Evolutionary conservation across 2,113 vertebrate genomes (phyloP).

Genomic region (Ctenomys sociabilis): DNA sequence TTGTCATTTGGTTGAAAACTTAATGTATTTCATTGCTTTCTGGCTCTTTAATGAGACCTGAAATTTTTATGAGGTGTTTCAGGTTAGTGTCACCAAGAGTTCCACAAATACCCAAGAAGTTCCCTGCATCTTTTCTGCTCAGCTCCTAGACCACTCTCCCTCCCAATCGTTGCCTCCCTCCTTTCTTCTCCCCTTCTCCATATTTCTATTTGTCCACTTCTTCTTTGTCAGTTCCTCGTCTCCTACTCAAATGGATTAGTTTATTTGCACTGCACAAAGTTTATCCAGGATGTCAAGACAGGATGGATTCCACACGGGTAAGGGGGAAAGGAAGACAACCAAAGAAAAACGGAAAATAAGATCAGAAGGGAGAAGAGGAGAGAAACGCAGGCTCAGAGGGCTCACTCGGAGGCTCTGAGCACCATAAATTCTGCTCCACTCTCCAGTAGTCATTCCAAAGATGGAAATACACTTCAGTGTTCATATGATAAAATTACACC

Average conservation of each 20-base stretch:
- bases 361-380: conserved; percentile 37
- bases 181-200: background rate
- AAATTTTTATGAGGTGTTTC: conserved; percentile 5
- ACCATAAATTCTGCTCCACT: conserved; percentile 55
- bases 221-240: background rate
- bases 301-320: background rate
- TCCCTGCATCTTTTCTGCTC: background rate
- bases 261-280: background rate
- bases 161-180: background rate
- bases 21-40: conserved; percentile 37
- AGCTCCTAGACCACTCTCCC: background rate
- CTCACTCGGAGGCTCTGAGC: background rate
- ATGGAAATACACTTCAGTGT: conserved; percentile 66
- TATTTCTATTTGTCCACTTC: background rate
- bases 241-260: background rate
- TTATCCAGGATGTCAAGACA: background rate
- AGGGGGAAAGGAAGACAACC: conserved; percentile 1
- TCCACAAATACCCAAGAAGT: background rate
- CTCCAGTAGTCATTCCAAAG: conserved; percentile 59
- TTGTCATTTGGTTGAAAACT: conserved; percentile 37
- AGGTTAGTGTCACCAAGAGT: background rate
- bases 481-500: conserved; percentile 65
- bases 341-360: background rate
- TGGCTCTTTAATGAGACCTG: conserved; percentile 20
- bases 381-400: background rate